Base-by-base conservation (phyloP, 2,888 invertebrate genomes). In the Apamea monoglypha region DNA sequence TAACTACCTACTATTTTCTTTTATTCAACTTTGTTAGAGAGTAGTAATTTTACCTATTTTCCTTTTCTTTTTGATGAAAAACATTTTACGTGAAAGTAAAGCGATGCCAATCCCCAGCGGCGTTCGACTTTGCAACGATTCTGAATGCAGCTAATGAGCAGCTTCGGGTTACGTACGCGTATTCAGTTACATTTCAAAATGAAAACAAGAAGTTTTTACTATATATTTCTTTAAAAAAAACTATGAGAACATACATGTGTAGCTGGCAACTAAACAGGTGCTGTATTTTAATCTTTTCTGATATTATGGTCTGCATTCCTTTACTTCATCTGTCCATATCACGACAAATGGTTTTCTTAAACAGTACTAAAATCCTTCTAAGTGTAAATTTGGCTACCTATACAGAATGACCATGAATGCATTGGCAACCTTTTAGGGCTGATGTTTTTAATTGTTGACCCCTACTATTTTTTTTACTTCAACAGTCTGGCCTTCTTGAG, bases 121-220 rank as follows among this genome's bases (percentile, higher is more conserved):
- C 44, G 47, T 50, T 12, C 32, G 50, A 36, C 44, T 66, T 61
- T 29, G 53, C 61, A 71, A 69, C 44, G 73, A 66, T 73, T 69
- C 72, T 69, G 77, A 82, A 74, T 69, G 76, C 21, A 50, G 64
- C 69, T 82, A 82, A 82, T 81, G 72, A 82, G 72, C 63, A 63
- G 76, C 7, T 66, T 61, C 29, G 16, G 53, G 77, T 73, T 73
- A 29, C 25, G 18, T 5, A 50, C 50, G 36, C 29, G 47, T 56
- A 25, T 56, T 56, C 47, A 64, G 50, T 64, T 77, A 16, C 14
- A n/a, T 44, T 67, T 67, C 21, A 2, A 56, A 56, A 74, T 18
- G 32, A 10, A 47, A 32, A 59, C 25, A 44, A 44, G 18, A 63
- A 56, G 1, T 53, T 5, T 53, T 74, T 4, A 16, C 0, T 21